Percentiles rank a stretch among this genome's conserved stretches.
These are phyloP conservation scores for Gymnodraco acuticeps DNA, from an alignment of 2,797 vertebrate genomes.

Conservation along the genomic window DNA sequence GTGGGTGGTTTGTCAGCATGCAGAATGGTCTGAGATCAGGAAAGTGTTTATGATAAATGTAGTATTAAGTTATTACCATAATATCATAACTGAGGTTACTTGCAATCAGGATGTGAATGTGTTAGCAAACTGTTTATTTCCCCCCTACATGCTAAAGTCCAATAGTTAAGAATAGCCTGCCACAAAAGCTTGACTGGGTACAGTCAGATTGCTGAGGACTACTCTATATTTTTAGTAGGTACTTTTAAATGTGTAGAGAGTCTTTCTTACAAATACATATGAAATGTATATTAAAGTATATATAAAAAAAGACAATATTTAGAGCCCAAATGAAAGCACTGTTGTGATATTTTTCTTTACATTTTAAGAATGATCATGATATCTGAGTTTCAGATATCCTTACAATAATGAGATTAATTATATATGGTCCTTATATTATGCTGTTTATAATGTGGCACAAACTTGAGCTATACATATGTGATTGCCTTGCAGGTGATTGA, in stretches of 20 bases:
- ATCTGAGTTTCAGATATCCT: not conserved
- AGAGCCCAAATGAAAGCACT: not conserved
- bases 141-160: too few relatives aligned
- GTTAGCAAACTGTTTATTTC: not conserved
- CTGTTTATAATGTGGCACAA: not conserved
- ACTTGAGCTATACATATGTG: not conserved
- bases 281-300: too few relatives aligned
- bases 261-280: too few relatives aligned
- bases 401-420: not conserved
- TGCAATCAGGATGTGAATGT: not conserved
- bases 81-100: not conserved
- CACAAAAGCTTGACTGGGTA: too few relatives aligned
- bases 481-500: not conserved
- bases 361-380: not conserved
- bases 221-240: too few relatives aligned
- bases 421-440: not conserved
- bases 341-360: not conserved
- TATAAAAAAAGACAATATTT: not conserved
- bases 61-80: not conserved
- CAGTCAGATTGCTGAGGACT: too few relatives aligned
- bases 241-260: too few relatives aligned
- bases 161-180: too few relatives aligned
- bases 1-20: slow-evolving; percentile 34
- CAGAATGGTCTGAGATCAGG: slow-evolving; percentile 14
- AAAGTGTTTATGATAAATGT: slow-evolving; percentile 2